phyloP scores from a whole-genome alignment of 2,113 vertebrate genomes.

The Hippopotamus amphibius region DNA sequence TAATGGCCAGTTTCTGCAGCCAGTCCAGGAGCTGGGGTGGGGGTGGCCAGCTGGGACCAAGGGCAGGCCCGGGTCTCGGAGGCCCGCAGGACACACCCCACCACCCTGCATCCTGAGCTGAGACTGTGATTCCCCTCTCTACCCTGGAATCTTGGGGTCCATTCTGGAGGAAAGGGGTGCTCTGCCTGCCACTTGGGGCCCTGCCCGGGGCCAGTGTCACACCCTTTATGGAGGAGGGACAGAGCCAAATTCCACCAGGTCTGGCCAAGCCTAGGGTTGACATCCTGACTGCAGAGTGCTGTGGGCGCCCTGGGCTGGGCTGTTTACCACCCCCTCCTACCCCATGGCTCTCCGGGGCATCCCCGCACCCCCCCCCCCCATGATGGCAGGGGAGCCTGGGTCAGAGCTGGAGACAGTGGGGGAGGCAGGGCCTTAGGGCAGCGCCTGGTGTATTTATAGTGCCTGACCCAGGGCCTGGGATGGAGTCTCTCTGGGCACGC shows the following conservation, averaged over 20 bases:
- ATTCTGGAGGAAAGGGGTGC: neutral
- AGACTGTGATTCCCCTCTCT: neutral
- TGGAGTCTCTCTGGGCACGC: neutral
- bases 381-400: neutral
- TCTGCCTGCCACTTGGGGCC: neutral
- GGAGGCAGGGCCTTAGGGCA: neutral
- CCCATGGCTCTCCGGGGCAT: no score
- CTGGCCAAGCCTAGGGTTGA: neutral
- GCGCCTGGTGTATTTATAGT: neutral
- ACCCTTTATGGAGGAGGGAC: neutral
- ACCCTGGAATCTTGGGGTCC: neutral
- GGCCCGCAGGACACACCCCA: neutral
- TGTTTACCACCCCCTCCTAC: fast-evolving
- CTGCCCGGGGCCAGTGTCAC: neutral
- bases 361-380: no score
- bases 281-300: neutral
- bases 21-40: fast-evolving
- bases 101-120: neutral
- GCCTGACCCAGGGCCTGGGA: neutral
- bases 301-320: neutral
- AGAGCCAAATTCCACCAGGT: neutral
- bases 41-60: no score
- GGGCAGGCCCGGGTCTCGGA: neutral
- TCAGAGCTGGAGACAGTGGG: neutral
- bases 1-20: fast-evolving